Base-by-base conservation (phyloP, 2,888 invertebrate genomes). In the Thymelicus sylvestris region DNA sequence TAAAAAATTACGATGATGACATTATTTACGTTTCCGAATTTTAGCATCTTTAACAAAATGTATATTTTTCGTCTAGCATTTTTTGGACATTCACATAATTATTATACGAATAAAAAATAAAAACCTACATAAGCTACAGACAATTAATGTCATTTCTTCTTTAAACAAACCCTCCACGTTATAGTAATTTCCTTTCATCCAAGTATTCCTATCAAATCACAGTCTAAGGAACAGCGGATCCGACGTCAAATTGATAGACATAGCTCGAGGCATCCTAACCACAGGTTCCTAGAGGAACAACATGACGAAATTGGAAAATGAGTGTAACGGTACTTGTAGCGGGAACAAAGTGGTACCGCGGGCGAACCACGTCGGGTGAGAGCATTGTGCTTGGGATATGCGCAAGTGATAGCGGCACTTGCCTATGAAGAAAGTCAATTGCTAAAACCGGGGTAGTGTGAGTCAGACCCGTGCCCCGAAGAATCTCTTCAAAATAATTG, bases 231-330 rank as follows among this genome's bases (percentile, higher is more conserved):
- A 41, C 39, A 52, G 8, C 38, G 39, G 64, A 39, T 24, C 44
- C 12, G 44, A 44, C 38, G 59, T 65, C 65, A 65, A 65, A 65
- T 65, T 65, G 65, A 65, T 65, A 65, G 65, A 65, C 65, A 13
- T 41, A 55, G 39, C 65, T 65, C 19, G 15, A 55, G 65, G 65
- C 62, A 41, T 24, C n/a, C 64, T 65, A 65, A 65, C 65, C 65
- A 52, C 52, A 65, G 65, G 65, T 55, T 65, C 65, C 52, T 52
- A 8, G 5, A 52, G 65, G 65, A 55, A 15, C 39, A 47, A 31
- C 65, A 65, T 65, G 52, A 64, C 64, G 64, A 65, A 65, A 65
- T 66, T 66, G 47, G 57, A 59, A 66, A 66, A 66, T 66, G 31
- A 59, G 59, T 48, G 59, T 66, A 66, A 47, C 66, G 66, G 66